Percentiles rank a stretch among this genome's conserved stretches.
Evolutionary conservation across 1,140 invertebrate species (phyloP).

Genomic region (Macrosteles quadrilineatus): DNA sequence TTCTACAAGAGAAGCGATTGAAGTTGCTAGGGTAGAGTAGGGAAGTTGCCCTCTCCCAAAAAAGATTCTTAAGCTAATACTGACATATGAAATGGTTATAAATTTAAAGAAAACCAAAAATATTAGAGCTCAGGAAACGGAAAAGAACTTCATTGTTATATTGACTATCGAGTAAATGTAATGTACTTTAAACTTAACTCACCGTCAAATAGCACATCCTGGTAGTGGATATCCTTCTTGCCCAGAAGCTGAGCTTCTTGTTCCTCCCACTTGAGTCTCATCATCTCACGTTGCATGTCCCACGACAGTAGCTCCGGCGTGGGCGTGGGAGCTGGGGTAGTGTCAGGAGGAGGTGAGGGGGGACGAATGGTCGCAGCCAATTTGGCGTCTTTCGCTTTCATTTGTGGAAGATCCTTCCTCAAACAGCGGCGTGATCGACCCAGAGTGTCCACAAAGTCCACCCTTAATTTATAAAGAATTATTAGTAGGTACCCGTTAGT

Average conservation of each 20-base stretch:
- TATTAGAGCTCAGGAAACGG: too few relatives aligned
- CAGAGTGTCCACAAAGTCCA: constrained; percentile 86
- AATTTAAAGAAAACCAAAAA: too few relatives aligned
- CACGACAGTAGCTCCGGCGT: constrained; percentile 48
- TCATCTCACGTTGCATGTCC: constrained; percentile 58
- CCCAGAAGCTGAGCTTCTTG: constrained; percentile 57
- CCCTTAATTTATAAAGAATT: constrained; percentile 52
- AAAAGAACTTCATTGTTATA: too few relatives aligned
- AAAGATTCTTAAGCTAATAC: too few relatives aligned
- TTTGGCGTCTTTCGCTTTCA: constrained; percentile 66
- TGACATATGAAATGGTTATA: too few relatives aligned
- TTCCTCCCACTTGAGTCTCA: constrained; percentile 66
- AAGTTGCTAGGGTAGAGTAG: too few relatives aligned
- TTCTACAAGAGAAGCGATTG: too few relatives aligned
- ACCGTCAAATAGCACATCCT: constrained; percentile 87
- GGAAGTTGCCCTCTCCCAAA: too few relatives aligned
- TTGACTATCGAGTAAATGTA: too few relatives aligned
- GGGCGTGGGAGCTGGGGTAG: constrained; percentile 22
- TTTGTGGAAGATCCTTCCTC: constrained; percentile 70
- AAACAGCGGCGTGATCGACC: constrained; percentile 83
- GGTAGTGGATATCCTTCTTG: constrained; percentile 80
- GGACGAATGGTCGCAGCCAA: constrained; percentile 45
- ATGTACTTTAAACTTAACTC: too few relatives aligned
- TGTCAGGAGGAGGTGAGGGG: constrained; percentile 41
- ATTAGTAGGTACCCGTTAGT: too few relatives aligned